These are phyloP conservation scores for Smutsia gigantea DNA, from an alignment of 2,797 vertebrate genomes.

Conservation along the genomic window DNA sequence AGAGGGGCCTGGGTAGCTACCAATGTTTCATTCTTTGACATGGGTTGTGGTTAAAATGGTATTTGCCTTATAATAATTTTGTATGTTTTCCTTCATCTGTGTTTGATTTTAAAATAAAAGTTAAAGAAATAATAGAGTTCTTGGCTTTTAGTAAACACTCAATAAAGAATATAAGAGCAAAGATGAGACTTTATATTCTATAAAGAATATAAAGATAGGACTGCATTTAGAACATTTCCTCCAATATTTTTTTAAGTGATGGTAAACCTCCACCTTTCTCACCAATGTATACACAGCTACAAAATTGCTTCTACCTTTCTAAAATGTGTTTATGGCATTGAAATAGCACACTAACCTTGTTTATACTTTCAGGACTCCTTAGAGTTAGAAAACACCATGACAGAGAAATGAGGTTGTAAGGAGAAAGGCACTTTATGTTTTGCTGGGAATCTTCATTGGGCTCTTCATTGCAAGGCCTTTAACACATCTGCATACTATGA, in stretches of 20 bases:
- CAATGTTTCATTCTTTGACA: not conserved
- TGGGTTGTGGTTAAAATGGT: not conserved
- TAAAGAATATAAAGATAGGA: slow-evolving; percentile 40
- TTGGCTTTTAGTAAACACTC: slow-evolving; percentile 42
- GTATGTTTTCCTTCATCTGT: not conserved
- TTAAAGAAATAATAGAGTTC: slow-evolving; percentile 45
- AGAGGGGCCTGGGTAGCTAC: not conserved
- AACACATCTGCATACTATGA: not conserved
- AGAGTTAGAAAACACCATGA: slow-evolving; percentile 17
- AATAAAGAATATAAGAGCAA: not conserved
- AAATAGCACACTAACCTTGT: not conserved
- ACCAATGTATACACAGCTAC: not conserved
- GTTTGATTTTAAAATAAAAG: slow-evolving; percentile 52
- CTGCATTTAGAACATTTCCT: not conserved
- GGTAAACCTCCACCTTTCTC: not conserved
- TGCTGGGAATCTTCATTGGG: not conserved
- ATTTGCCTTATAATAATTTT: slow-evolving; percentile 27
- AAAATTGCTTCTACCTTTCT: slow-evolving; percentile 30
- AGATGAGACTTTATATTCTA: not conserved
- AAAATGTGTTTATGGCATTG: not conserved
- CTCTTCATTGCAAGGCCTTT: not conserved
- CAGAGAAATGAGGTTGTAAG: not conserved
- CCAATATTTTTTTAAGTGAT: slow-evolving; percentile 17
- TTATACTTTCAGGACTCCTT: not conserved
- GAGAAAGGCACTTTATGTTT: not conserved